Conservation (phyloP, 2,113 vertebrate species). For the Oophaga pumilio region DNA sequence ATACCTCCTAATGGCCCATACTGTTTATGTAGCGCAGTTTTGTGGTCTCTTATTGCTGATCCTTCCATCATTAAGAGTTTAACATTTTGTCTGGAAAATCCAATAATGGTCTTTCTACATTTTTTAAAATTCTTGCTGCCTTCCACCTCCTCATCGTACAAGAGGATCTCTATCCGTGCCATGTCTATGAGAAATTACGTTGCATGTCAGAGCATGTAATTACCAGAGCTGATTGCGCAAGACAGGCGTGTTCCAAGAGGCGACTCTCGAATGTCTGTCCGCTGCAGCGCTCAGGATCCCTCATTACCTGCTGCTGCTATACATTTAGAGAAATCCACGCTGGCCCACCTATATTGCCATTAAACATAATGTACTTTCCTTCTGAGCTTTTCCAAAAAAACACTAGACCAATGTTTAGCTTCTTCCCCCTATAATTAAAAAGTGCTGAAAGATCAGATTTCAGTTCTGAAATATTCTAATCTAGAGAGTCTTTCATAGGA, state of each 20-base stretch:
- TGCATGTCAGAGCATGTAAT: conserved; percentile 7
- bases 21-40: conserved; percentile 15
- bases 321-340: neutral
- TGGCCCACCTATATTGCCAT: neutral
- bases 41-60: conserved; percentile 38
- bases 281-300: neutral
- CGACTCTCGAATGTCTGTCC: neutral
- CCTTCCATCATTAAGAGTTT: conserved; percentile 46
- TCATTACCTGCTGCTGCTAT: conserved; percentile 27
- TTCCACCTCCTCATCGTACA: neutral
- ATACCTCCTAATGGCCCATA: conserved; percentile 16
- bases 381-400: neutral
- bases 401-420: neutral
- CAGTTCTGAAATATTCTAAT: neutral
- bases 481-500: neutral
- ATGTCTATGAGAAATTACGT: neutral
- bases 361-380: neutral
- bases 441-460: neutral
- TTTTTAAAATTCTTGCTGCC: conserved; percentile 1
- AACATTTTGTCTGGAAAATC: conserved; percentile 44
- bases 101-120: conserved; percentile 29
- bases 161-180: conserved; percentile 8
- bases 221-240: conserved; percentile 21
- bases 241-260: neutral
- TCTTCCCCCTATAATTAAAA: conserved; percentile 7